Evolutionary conservation across 2,888 invertebrate species (phyloP).

Genomic region (Malacosoma neustria): DNA sequence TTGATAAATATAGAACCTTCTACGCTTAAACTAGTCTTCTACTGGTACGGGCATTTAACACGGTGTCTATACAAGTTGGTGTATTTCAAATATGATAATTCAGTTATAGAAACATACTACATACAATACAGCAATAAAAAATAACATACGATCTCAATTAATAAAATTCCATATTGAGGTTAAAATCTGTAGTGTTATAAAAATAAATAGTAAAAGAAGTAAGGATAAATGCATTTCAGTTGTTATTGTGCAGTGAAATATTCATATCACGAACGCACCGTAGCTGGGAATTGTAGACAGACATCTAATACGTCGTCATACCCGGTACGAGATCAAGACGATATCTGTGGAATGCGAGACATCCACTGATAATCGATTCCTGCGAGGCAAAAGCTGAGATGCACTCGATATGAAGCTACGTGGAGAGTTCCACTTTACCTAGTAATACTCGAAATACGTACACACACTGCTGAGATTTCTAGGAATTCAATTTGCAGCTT

Average conservation of each 20-base stretch:
- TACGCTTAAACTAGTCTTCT: too few species aligned
- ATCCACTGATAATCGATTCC: conserved; percentile 49
- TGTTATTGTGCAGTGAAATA: not conserved
- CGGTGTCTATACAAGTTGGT: too few species aligned
- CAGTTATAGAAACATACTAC: too few species aligned
- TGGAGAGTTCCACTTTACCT: conserved; percentile 21
- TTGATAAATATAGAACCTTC: too few species aligned
- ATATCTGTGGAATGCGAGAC: conserved; percentile 44
- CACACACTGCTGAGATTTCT: not conserved
- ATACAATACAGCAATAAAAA: too few species aligned
- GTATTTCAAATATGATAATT: too few species aligned
- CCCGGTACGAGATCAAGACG: conserved; percentile 32
- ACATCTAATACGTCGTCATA: conserved; percentile 33
- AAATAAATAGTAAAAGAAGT: not conserved
- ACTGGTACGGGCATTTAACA: too few species aligned
- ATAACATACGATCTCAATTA: too few species aligned
- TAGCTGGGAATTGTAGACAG: conserved; percentile 15
- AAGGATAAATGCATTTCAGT: not conserved
- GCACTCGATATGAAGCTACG: conserved; percentile 34
- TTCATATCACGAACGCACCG: conserved; percentile 12
- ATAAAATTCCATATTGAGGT: too few species aligned
- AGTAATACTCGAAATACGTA: conserved; percentile 3
- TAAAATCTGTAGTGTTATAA: not conserved
- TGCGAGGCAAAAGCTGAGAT: conserved; percentile 37
- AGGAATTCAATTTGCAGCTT: conserved; percentile 1